Evolutionary conservation across 2,888 invertebrate genomes (phyloP).

Genomic region (Exocentrus adspersus): DNA sequence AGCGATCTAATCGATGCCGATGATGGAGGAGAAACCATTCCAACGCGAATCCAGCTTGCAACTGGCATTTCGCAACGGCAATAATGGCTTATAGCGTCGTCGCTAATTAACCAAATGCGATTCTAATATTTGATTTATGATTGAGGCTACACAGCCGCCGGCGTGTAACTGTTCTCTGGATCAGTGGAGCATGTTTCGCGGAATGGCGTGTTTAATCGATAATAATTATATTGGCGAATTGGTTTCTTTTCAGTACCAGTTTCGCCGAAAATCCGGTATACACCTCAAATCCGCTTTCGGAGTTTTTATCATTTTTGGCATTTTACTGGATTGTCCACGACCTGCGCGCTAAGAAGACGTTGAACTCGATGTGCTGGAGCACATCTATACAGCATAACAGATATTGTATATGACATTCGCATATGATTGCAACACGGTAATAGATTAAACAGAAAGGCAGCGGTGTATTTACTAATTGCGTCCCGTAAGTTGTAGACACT

Average conservation of each 20-base stretch:
- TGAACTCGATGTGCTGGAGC: too few relatives aligned
- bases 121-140: slow-evolving; percentile 3
- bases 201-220: neutral
- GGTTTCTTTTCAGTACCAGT: neutral
- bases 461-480: too few relatives aligned
- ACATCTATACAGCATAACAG: too few relatives aligned
- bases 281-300: neutral
- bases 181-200: neutral
- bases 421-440: too few relatives aligned
- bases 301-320: too few relatives aligned
- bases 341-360: too few relatives aligned
- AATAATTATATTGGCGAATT: neutral
- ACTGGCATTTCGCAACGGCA: slow-evolving; percentile 16
- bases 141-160: neutral
- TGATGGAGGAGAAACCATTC: neutral
- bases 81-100: neutral
- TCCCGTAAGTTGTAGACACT: too few relatives aligned
- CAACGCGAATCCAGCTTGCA: slow-evolving; percentile 6
- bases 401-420: too few relatives aligned
- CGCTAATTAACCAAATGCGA: slow-evolving; percentile 12
- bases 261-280: neutral
- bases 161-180: neutral
- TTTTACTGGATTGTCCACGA: too few relatives aligned
- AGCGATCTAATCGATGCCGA: neutral
- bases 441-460: too few relatives aligned